Conservation (phyloP, 2,113 vertebrate species). For the Oxygymnocypris stewartii region DNA sequence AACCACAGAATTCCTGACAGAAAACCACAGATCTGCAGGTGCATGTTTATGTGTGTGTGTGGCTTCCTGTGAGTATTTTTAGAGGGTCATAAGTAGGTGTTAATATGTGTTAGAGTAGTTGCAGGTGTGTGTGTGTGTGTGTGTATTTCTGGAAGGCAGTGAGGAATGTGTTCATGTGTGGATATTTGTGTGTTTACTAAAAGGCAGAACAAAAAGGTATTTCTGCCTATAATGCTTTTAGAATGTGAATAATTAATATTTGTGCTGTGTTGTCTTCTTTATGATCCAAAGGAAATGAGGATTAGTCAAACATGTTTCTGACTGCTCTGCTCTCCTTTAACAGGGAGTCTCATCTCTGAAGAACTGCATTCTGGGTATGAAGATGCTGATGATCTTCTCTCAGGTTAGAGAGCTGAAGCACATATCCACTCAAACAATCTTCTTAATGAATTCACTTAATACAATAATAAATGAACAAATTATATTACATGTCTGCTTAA, state of each 20-base stretch:
- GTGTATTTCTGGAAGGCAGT: neutral
- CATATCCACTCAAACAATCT: neutral
- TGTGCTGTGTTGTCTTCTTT: too few species aligned
- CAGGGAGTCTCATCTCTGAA: constrained; percentile 3
- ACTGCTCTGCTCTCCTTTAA: neutral
- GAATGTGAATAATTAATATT: neutral
- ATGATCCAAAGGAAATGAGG: too few species aligned
- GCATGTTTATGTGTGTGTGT: too few species aligned
- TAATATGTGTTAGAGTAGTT: too few species aligned
- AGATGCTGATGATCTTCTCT: neutral
- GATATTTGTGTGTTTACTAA: neutral
- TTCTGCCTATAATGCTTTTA: neutral
- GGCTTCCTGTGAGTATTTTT: too few species aligned
- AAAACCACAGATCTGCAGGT: too few species aligned
- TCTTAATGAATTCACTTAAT: neutral
- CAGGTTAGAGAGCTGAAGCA: neutral
- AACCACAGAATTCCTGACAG: too few species aligned
- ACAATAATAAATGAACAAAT: neutral
- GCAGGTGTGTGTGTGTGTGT: neutral
- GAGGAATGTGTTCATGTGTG: neutral
- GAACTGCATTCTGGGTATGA: constrained; percentile 19
- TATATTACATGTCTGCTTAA: neutral
- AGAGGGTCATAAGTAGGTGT: too few species aligned
- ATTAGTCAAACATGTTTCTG: too few species aligned
- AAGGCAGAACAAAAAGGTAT: neutral